Percentiles rank a stretch among this genome's conserved stretches.
Conservation (phyloP, 2,113 vertebrate genomes). For the Microtus richardsoni region DNA sequence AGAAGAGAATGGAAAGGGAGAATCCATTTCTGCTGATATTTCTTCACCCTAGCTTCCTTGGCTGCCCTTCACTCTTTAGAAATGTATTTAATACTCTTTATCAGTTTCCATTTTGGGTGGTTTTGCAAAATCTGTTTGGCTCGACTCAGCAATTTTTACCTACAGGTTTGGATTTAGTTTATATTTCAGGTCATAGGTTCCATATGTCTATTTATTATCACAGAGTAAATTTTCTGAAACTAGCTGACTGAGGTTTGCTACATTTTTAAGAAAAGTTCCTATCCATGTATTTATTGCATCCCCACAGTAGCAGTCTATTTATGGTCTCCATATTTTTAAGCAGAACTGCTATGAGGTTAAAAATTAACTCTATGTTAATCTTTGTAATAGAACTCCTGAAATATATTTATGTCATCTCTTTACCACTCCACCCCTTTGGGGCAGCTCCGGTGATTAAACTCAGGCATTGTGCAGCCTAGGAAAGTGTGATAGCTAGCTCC, state of each 20-base stretch:
- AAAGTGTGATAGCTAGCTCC: too few relatives aligned
- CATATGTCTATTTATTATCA: neutral
- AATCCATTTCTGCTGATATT: neutral
- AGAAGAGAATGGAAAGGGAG: neutral
- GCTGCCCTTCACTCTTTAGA: neutral
- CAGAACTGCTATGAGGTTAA: neutral
- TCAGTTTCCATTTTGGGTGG: slow-evolving; percentile 20
- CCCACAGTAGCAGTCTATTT: neutral
- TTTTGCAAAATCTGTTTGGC: neutral
- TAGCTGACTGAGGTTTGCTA: slow-evolving; percentile 1
- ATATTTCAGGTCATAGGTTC: neutral
- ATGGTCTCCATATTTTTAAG: slow-evolving; percentile 24
- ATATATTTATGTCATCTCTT: neutral
- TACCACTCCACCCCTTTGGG: neutral
- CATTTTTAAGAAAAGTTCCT: neutral
- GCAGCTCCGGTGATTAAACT: neutral
- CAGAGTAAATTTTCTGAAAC: neutral
- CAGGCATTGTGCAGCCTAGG: neutral
- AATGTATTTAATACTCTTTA: neutral
- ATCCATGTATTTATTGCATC: slow-evolving; percentile 16
- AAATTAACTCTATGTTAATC: neutral
- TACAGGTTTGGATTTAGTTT: neutral
- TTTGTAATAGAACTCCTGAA: neutral
- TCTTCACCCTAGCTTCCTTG: neutral
- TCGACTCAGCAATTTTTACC: neutral